Conservation (phyloP, 1,140 invertebrate species). For the Penaeus chinensis region DNA sequence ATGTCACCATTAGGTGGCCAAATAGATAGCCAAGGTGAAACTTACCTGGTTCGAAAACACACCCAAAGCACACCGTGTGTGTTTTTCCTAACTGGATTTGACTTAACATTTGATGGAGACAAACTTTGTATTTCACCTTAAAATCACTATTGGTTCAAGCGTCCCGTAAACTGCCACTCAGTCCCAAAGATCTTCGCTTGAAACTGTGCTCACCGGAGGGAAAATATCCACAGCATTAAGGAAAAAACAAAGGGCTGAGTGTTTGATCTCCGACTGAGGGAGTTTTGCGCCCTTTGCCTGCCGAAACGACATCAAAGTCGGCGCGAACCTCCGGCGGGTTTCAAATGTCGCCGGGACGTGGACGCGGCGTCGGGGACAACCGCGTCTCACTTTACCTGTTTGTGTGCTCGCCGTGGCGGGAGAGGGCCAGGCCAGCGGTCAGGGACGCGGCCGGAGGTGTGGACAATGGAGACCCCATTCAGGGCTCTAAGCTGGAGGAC, state of each 20-base stretch:
- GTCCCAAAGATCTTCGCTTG: conserved; percentile 2
- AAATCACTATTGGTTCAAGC: conserved; percentile 14
- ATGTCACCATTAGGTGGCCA: too few relatives aligned
- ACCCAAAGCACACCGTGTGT: not conserved
- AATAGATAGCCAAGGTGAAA: too few relatives aligned
- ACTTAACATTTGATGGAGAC: conserved; percentile 17
- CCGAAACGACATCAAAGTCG: conserved; percentile 22
- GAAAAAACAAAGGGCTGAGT: not conserved
- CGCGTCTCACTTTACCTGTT: not conserved
- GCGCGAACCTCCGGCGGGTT: not conserved
- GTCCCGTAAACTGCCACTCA: conserved; percentile 7
- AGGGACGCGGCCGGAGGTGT: too few relatives aligned
- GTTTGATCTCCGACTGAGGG: conserved; percentile 16
- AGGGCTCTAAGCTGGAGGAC: too few relatives aligned
- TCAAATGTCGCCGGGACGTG: conserved; percentile 43
- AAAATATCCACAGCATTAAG: conserved; percentile 6
- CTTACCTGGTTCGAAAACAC: not conserved
- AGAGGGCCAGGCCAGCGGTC: not conserved
- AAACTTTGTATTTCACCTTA: conserved; percentile 45
- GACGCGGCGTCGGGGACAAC: not conserved
- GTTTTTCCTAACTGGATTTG: conserved; percentile 24
- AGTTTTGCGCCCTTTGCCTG: conserved; percentile 29
- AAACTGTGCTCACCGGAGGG: not conserved
- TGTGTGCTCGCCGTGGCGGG: not conserved
- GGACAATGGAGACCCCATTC: too few relatives aligned